Evolutionary conservation across 2,113 vertebrate species (phyloP).

Genomic region (Hoplias malabaricus): DNA sequence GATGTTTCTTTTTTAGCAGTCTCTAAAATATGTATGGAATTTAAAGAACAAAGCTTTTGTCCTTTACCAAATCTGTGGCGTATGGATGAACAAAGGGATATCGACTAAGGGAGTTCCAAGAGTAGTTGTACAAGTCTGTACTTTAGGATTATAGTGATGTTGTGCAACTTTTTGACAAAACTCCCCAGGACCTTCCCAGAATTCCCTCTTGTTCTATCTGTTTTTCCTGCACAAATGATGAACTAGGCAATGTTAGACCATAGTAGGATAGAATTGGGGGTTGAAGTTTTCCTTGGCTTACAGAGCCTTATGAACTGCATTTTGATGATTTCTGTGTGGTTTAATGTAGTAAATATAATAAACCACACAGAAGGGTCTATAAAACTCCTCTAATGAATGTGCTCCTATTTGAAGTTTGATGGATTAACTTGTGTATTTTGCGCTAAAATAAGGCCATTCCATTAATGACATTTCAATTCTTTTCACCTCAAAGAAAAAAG

Average conservation of each 20-base stretch:
- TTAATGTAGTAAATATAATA: constrained; percentile 1
- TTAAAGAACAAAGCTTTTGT: constrained; percentile 62
- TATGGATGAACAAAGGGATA: constrained; percentile 73
- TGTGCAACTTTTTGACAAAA: background rate
- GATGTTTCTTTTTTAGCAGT: constrained; percentile 61
- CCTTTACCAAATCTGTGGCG: constrained; percentile 69
- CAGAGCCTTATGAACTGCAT: background rate
- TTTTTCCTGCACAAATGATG: background rate
- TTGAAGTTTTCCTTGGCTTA: background rate
- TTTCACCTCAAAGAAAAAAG: constrained; percentile 21
- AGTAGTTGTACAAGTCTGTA: constrained; percentile 2
- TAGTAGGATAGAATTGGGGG: background rate
- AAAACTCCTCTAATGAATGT: constrained; percentile 1
- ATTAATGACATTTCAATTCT: background rate
- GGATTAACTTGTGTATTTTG: background rate
- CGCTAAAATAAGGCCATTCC: background rate
- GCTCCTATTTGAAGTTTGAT: constrained; percentile 5
- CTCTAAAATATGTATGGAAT: constrained; percentile 65
- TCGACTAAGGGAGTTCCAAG: constrained; percentile 49
- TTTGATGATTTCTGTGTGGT: constrained; percentile 17
- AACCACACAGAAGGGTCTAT: constrained; percentile 12
- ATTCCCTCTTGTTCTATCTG: background rate
- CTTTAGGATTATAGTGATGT: background rate
- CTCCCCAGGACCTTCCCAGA: background rate
- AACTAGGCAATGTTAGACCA: background rate